Conservation (phyloP, 2,888 invertebrate genomes). For the Biston betularia region DNA sequence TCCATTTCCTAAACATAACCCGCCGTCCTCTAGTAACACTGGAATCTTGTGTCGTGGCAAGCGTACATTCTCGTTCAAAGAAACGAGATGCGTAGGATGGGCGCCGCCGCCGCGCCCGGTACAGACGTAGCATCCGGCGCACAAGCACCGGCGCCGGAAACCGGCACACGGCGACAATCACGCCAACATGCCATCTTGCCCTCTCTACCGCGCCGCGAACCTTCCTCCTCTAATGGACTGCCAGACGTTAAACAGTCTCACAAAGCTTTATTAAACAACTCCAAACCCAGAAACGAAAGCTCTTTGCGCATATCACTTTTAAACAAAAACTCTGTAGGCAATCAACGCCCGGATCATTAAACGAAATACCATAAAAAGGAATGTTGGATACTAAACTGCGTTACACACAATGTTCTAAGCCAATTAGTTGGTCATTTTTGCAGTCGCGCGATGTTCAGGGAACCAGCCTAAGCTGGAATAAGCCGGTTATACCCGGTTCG, state of each 20-base stretch:
- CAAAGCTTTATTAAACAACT: slow-evolving; percentile 46
- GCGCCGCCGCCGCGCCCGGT: slow-evolving; percentile 47
- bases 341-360: slow-evolving; percentile 55
- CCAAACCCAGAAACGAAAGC: slow-evolving; percentile 35
- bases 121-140: slow-evolving; percentile 66
- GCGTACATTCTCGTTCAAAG: slow-evolving; percentile 55
- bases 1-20: slow-evolving; percentile 48
- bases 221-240: slow-evolving; percentile 57
- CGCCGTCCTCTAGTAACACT: slow-evolving; percentile 47
- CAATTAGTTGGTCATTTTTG: slow-evolving; percentile 85
- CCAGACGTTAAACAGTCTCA: slow-evolving; percentile 46
- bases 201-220: slow-evolving; percentile 49
- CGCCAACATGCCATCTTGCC: slow-evolving; percentile 62
- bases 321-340: slow-evolving; percentile 32
- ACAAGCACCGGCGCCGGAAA: slow-evolving; percentile 65
- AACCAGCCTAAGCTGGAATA: slow-evolving; percentile 79
- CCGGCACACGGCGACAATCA: slow-evolving; percentile 63
- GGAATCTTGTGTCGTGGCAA: slow-evolving; percentile 54
- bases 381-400: slow-evolving; percentile 81
- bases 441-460: slow-evolving; percentile 74
- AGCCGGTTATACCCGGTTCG: slow-evolving; percentile 82
- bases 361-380: slow-evolving; percentile 70
- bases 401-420: slow-evolving; percentile 80
- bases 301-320: slow-evolving; percentile 22
- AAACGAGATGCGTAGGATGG: slow-evolving; percentile 62